Evolutionary conservation across 1,140 invertebrate species (phyloP), one percentile per base, ranked within the genome.

Genomic region (Euwallacea fornicatus): DNA sequence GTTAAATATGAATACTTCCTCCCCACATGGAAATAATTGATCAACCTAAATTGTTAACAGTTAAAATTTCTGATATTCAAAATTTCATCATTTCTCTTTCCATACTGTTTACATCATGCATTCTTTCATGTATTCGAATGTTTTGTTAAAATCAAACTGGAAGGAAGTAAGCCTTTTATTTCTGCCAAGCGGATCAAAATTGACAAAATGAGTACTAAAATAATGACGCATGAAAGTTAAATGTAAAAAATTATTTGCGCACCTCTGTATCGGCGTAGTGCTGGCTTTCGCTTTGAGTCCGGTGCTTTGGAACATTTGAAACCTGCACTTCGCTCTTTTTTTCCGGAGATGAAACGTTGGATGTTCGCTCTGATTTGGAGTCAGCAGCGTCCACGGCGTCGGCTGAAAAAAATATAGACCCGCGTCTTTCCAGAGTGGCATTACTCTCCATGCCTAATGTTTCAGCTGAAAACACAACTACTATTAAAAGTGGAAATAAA

Each of bases 261-360:
- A 77, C 90, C 82, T 97, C 94, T 68, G 96, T 94, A 73, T 96
- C 91, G 7, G 93, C 93, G 78, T 93, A 95, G 42, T 72, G 62
- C 73, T 91, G 88, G 0, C 89, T 84, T 60, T 93, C 88, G 7
- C 86, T 87, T 50, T 83, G 84, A 44, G 81, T 82, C 62, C 86
- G 84, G 3, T 85, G 84, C 9, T 77, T 73, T 10, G 71, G 21
- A 8, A 77, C 69, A 59, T 16, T 76, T 42, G 75, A 70, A n/a
- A 59, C 70, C 4, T 74, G 75, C 16, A 76, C 41, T 73, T 76
- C 72, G 54, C 41, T 67, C 65, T 64, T 66, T 61, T 59, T 59
- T 64, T 73, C 69, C 15, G 47, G 13, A 42, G 53, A 58, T 66
- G 56, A 8, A 13, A 43, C 21, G 54, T 74, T 74, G 47, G 9